These are phyloP conservation scores for Pempheris klunzingeri DNA, from an alignment of 2,797 vertebrate species.

Conservation along the genomic window DNA sequence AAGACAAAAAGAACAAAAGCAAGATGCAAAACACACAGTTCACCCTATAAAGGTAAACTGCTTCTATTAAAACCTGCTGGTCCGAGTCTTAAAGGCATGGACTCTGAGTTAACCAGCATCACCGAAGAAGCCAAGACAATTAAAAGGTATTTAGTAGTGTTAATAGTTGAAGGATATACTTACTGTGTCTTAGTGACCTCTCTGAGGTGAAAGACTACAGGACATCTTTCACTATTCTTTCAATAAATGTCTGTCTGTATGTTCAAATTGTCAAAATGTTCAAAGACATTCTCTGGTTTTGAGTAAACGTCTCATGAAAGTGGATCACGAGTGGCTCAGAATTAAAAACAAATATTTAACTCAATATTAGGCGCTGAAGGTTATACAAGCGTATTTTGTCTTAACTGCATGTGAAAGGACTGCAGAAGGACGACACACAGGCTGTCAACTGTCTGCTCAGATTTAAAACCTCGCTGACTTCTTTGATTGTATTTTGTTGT, in stretches of 20 bases:
- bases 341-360: background rate
- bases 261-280: too few relatives aligned
- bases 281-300: too few relatives aligned
- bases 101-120: conserved; percentile 36
- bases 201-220: conserved; percentile 18
- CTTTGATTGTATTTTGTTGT: background rate
- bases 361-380: background rate
- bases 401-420: background rate
- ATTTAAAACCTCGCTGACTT: too few relatives aligned
- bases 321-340: background rate
- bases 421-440: background rate
- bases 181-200: conserved; percentile 9
- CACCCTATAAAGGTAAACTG: background rate
- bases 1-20: conserved; percentile 29
- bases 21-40: conserved; percentile 7
- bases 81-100: background rate
- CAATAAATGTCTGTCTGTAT: background rate
- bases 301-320: background rate
- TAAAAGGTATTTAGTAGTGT: conserved; percentile 28
- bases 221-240: conserved; percentile 9
- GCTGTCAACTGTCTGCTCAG: too few relatives aligned
- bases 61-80: conserved; percentile 30
- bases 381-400: background rate
- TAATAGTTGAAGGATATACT: conserved; percentile 27
- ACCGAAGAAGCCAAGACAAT: conserved; percentile 23